Conservation (phyloP, 2,797 vertebrate genomes). For the Enteromius fasciolatus region DNA sequence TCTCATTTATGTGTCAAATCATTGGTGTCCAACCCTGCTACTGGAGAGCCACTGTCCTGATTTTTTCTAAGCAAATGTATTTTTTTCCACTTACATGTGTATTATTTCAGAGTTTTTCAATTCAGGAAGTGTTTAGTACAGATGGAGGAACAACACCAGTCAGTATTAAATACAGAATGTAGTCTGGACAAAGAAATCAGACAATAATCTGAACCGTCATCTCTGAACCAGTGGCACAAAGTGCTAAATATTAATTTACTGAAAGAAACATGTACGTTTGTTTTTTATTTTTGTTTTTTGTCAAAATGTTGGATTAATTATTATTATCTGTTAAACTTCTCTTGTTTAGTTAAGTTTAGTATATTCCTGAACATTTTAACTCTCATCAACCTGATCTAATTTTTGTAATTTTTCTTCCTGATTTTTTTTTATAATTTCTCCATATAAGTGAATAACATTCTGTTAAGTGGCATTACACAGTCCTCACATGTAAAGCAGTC, state of each 20-base stretch:
- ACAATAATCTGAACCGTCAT: not conserved
- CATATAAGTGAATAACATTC: conserved; percentile 6
- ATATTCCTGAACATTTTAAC: not conserved
- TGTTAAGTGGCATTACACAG: not conserved
- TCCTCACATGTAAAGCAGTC: conserved; percentile 5
- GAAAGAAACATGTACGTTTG: not conserved
- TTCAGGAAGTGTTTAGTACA: conserved; percentile 1
- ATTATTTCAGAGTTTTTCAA: not conserved
- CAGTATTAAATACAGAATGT: conserved; percentile 28
- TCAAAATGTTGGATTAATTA: not conserved
- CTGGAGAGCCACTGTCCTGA: not conserved
- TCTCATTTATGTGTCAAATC: not conserved
- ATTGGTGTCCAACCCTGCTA: not conserved
- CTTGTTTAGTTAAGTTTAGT: not conserved
- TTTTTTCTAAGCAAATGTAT: conserved; percentile 1
- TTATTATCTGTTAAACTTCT: not conserved
- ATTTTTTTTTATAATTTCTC: not conserved
- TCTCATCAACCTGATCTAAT: not conserved
- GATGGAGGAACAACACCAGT: not conserved
- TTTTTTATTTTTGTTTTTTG: not conserved
- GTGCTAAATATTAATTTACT: not conserved
- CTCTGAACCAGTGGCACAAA: conserved; percentile 1
- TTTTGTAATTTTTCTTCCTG: not conserved
- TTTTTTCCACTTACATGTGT: not conserved
- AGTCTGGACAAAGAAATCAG: not conserved